Percentiles rank a stretch among this genome's conserved stretches.
Evolutionary conservation across 2,888 invertebrate genomes (phyloP).

Genomic region (Reticulitermes lucifugus): DNA sequence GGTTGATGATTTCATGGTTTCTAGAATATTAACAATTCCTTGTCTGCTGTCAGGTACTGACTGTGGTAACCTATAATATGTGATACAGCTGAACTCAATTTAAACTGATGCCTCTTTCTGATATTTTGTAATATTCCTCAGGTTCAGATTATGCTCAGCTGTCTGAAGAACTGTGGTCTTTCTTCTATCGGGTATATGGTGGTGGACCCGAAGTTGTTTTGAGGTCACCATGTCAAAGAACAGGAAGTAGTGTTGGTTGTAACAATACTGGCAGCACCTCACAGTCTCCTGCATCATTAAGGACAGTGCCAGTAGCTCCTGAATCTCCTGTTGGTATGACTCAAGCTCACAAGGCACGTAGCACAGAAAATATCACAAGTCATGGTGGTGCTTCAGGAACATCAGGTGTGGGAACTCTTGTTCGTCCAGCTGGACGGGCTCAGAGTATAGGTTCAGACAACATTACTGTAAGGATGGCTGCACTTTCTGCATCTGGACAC

Average conservation of each 20-base stretch:
- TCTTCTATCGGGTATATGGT: slow-evolving; percentile 86
- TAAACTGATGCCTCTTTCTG: no score
- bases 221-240: slow-evolving; percentile 49
- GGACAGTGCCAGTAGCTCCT: slow-evolving; percentile 6
- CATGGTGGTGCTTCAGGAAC: slow-evolving; percentile 1
- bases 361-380: slow-evolving; percentile 50
- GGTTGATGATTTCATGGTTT: no score
- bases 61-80: no score
- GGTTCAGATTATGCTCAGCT: slow-evolving; percentile 80
- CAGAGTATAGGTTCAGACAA: slow-evolving; percentile 52
- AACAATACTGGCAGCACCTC: not conserved
- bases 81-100: no score
- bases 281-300: slow-evolving; percentile 1
- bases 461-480: slow-evolving; percentile 50
- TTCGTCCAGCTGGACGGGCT: slow-evolving; percentile 43
- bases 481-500: slow-evolving; percentile 45
- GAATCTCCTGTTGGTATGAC: slow-evolving; percentile 20
- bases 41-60: no score
- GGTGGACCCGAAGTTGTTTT: slow-evolving; percentile 86
- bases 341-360: slow-evolving; percentile 50
- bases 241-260: not conserved
- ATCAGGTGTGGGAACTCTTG: not conserved
- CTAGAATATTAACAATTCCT: no score
- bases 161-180: slow-evolving; percentile 87
- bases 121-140: slow-evolving; percentile 50